Evolutionary conservation across 2,888 invertebrate species (phyloP), one percentile per base, ranked within the genome.

Genomic region (Bibio marci): DNA sequence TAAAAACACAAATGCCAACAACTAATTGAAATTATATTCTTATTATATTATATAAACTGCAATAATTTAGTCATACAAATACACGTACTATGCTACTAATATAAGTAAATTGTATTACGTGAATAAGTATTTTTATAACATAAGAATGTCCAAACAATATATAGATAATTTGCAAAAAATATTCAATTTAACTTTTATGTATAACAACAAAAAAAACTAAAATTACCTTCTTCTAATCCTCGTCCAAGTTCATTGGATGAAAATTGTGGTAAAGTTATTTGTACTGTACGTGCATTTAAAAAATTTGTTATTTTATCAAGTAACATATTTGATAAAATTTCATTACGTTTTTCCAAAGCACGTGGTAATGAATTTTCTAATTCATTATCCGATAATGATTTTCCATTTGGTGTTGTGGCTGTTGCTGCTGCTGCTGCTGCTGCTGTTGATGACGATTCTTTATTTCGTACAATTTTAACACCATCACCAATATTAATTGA

Each of bases 261-360:
- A 41, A 83, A 62, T 54, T 76, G 77, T 1, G 86, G 86, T 48
- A 86, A 62, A 17, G 76, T 75, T 41, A 87, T 67, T 59, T 83
- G 82, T 34, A 85, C 59, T 27, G 78, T 79, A 54, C 81, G 77
- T 0, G 78, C 75, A 49, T 77, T 78, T 47, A 83, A 71, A 49
- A 83, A 73, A 33, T 72, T 66, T 6, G 79, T 71, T 14, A 82
- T 58, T 38, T 77, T 70, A 41, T 82, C 78, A 60, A 80, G 67
- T 12, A 85, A 61, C 66, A 82, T 70, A 30, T 69, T 68, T 4
- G 75, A 73, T 34, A 85, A 59, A 1, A 72, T 69, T 27, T 71
- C 71, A 43, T 83, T 80, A 49, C 74, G 73, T 42, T 71, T 76
- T 34, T 71, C 71, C 33, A 71, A 57, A 44, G 70, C 71, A 43